Evolutionary conservation across 2,888 invertebrate species (phyloP).

Genomic region (Stenichneumon culpator): DNA sequence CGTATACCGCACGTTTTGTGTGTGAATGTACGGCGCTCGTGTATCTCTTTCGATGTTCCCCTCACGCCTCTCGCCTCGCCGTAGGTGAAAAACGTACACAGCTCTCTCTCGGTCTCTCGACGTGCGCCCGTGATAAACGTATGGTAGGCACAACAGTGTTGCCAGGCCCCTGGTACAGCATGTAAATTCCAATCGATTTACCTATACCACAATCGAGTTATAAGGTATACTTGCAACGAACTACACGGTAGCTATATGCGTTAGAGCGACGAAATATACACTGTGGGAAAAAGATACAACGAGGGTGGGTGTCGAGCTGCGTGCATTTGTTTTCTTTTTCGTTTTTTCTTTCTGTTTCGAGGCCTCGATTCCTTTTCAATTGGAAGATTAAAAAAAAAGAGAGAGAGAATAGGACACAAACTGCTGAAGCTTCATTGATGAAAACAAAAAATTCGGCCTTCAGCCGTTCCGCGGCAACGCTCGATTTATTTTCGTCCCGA

Average conservation of each 20-base stretch:
- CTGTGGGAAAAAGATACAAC: neutral
- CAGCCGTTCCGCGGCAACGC: neutral
- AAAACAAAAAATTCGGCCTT: constrained; percentile 9
- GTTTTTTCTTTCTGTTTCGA: neutral
- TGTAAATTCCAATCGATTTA: constrained; percentile 61
- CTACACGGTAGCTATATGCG: constrained; percentile 37
- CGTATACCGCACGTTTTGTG: neutral
- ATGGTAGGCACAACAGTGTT: constrained; percentile 7
- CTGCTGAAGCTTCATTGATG: constrained; percentile 27
- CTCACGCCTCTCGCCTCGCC: constrained; percentile 17
- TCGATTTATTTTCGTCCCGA: neutral
- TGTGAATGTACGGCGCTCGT: constrained; percentile 9
- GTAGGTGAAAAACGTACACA: constrained; percentile 16
- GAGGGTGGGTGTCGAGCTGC: constrained; percentile 22
- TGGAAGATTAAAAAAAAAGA: constrained; percentile 5
- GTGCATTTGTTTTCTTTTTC: constrained; percentile 10
- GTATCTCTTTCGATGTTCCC: neutral
- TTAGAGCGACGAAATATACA: constrained; percentile 7
- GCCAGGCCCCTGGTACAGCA: neutral
- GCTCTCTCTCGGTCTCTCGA: neutral
- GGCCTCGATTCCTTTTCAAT: constrained; percentile 27
- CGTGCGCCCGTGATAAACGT: constrained; percentile 6
- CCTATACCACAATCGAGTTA: constrained; percentile 60
- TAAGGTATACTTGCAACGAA: constrained; percentile 22
- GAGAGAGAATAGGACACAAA: neutral